Base-by-base conservation (phyloP, 2,113 vertebrate species). In the Coregonus clupeaformis region DNA sequence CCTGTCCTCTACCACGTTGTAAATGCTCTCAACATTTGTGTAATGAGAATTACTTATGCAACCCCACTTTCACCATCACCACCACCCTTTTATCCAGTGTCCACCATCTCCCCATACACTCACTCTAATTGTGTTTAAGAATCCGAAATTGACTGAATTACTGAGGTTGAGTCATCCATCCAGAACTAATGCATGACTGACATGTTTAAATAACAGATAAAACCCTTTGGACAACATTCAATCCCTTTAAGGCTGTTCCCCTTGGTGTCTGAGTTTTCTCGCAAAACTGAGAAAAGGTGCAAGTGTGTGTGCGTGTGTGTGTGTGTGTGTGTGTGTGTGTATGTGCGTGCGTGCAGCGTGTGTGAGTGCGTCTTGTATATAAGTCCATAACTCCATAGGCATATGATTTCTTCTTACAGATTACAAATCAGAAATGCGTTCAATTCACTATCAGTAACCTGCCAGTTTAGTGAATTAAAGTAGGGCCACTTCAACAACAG, bases 281-380 rank as follows among this genome's bases (percentile, higher is more conserved):
- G 3, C 59, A 62, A n/a, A 62, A 62, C n/a, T 62, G 12, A 62
- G 36, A 7, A 62, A 7, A 0, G 6, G 25, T 29, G 62, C 22
- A 9, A n/a, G n/a, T n/a, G n/a, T 63, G 22, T 1, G 4, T 65
- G 57, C 2, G 5, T 24, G 57, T 0, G 57, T 60, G n/a, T n/a
- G n/a, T n/a, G n/a, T n/a, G n/a, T 64, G 62, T 64, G 62, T 64
- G 16, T 20, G 66, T 66, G 64, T 32, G 27, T 18, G n/a, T 63
- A 7, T 1, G 4, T 65, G 57, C 2, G 5, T 24, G 57, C 1
- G 57, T 60, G 57, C 16, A 55, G 52, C 1, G 52, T 55, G 52
- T 55, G 52, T 55, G 52, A 5, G 52, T 55, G 52, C 1, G 52
- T 55, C 36, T 42, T 42, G 7, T 42, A 42, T 42, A 42, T 42